Evolutionary conservation across 2,797 vertebrate species (phyloP).

Genomic region (Anolis apletophallus): DNA sequence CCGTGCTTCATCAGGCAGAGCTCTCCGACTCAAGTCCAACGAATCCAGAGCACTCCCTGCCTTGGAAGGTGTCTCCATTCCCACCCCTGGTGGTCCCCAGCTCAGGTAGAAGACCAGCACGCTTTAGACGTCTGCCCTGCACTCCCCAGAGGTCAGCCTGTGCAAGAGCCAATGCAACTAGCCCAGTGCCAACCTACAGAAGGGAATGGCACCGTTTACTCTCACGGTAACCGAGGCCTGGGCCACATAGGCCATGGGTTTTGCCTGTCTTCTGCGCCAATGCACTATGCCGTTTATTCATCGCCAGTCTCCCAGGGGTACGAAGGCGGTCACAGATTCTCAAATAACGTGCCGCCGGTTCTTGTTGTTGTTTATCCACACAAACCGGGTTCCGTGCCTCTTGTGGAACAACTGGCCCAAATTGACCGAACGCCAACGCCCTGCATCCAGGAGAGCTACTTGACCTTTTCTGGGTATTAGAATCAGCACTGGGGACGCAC

Average conservation of each 20-base stretch:
- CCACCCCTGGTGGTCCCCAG: background rate
- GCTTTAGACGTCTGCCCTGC: background rate
- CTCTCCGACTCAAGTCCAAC: background rate
- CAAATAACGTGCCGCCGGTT: constrained; percentile 32
- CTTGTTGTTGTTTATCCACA: constrained; percentile 23
- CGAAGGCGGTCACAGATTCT: constrained; percentile 22
- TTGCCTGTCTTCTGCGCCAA: constrained; percentile 8
- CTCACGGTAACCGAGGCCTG: background rate
- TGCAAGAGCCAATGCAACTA: background rate
- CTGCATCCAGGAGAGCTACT: background rate
- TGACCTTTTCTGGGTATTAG: constrained; percentile 24
- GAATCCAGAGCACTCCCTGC: background rate
- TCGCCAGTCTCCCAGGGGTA: constrained; percentile 1
- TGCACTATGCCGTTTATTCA: constrained; percentile 33
- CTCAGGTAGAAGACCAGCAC: background rate
- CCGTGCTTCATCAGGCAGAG: background rate
- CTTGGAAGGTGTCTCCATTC: background rate
- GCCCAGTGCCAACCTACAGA: background rate
- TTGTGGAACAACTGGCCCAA: constrained; percentile 33
- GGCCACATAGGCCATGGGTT: background rate
- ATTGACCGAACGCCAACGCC: constrained; percentile 41
- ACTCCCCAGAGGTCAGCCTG: background rate
- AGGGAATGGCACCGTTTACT: background rate
- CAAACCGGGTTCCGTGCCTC: constrained; percentile 1
- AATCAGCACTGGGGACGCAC: background rate